A percentile compares a stretch with the other conserved stretches of the same genome.
These are phyloP conservation scores for Periophthalmus magnuspinnatus DNA, from an alignment of 2,797 vertebrate species.

Conservation along the genomic window DNA sequence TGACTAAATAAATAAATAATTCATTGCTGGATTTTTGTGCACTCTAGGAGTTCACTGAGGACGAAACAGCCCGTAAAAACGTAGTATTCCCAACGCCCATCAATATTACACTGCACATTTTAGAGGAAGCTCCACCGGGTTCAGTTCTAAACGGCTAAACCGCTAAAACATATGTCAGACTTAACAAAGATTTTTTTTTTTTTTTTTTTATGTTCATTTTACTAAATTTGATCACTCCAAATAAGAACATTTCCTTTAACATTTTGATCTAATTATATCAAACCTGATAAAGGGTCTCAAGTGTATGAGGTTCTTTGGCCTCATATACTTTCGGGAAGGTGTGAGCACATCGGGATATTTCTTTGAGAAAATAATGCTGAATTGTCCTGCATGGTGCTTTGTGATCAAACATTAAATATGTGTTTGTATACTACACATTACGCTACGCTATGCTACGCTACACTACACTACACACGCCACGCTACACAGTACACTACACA, in stretches of 20 bases:
- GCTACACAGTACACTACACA: neutral
- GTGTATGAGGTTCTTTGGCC: neutral
- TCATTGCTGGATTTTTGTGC: neutral
- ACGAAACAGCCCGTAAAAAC: conserved; percentile 19
- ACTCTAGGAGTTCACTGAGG: conserved; percentile 8
- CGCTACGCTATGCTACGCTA: no score
- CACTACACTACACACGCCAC: no score
- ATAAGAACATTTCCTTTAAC: neutral
- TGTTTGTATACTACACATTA: neutral
- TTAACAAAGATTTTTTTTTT: neutral
- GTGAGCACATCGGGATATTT: neutral
- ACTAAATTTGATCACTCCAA: neutral
- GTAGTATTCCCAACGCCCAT: conserved; percentile 24
- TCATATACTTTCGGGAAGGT: neutral
- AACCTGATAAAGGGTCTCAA: neutral
- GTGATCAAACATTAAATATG: neutral
- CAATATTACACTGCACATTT: conserved; percentile 34
- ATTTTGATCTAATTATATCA: neutral
- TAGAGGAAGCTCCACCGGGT: conserved; percentile 13
- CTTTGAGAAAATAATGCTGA: neutral
- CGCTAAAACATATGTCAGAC: conserved; percentile 5
- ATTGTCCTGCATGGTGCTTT: neutral
- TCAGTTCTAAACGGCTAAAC: conserved; percentile 13
- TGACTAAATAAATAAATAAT: conserved; percentile 18
- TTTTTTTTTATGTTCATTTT: neutral